Conservation (phyloP, 2,888 invertebrate species). For the Macrophya annulata region DNA sequence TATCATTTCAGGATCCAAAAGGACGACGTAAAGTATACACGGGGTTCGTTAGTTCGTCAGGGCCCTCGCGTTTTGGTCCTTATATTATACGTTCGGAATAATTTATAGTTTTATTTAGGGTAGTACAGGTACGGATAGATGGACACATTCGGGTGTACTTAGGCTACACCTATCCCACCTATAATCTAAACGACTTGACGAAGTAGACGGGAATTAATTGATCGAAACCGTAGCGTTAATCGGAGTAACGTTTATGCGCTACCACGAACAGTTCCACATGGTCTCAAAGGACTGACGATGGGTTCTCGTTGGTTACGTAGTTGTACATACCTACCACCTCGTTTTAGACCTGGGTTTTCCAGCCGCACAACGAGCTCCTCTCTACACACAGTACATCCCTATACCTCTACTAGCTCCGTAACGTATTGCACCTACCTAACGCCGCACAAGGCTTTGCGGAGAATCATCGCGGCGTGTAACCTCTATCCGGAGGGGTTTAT, state of each 20-base stretch:
- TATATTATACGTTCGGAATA: not conserved
- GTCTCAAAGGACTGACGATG: conserved; percentile 15
- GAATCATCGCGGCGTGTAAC: conserved; percentile 38
- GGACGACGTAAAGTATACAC: not conserved
- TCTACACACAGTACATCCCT: not conserved
- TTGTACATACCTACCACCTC: not conserved
- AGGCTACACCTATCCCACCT: not conserved
- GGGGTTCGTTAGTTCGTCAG: conserved; percentile 11
- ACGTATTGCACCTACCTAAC: conserved; percentile 15
- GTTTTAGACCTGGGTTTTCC: conserved; percentile 19
- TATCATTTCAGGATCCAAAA: not conserved
- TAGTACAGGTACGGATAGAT: not conserved
- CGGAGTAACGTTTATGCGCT: conserved; percentile 19
- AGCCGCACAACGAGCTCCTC: not conserved
- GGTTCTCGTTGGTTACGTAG: conserved; percentile 20
- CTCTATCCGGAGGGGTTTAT: not conserved
- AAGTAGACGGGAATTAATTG: conserved; percentile 31
- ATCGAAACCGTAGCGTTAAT: conserved; percentile 30
- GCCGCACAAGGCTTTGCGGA: conserved; percentile 32
- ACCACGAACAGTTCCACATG: not conserved
- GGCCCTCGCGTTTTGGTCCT: not conserved
- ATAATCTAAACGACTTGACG: not conserved
- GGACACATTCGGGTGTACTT: not conserved
- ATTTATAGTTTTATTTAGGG: conserved; percentile 28
- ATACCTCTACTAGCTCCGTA: not conserved